Evolutionary conservation across 1,140 invertebrate genomes (phyloP).

Genomic region (Drosophila watanabei): DNA sequence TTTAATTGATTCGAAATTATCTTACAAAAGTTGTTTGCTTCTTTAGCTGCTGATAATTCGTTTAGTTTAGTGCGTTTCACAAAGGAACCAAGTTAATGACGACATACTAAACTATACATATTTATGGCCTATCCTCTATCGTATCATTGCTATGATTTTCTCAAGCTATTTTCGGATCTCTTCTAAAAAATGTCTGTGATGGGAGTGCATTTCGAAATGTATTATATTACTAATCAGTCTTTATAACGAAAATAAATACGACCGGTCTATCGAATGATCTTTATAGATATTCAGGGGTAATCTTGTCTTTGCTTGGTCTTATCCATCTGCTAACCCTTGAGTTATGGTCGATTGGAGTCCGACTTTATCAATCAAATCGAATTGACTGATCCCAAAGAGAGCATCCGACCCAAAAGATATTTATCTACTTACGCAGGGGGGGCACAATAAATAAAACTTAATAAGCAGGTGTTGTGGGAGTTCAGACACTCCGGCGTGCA

Average conservation of each 20-base stretch:
- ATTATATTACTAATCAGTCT: constrained; percentile 79
- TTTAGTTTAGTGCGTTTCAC: constrained; percentile 73
- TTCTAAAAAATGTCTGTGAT: constrained; percentile 12
- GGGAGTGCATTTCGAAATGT: constrained; percentile 41
- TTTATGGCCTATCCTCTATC: constrained; percentile 60
- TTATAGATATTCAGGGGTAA: constrained; percentile 20
- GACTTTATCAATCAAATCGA: neutral
- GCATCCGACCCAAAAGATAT: constrained; percentile 11
- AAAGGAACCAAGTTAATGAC: constrained; percentile 77
- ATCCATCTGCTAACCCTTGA: neutral
- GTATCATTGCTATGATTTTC: constrained; percentile 52
- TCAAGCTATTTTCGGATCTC: constrained; percentile 17
- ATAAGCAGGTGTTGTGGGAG: constrained; percentile 34
- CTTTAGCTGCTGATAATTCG: constrained; percentile 52
- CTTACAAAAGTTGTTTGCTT: constrained; percentile 69
- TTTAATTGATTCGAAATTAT: constrained; percentile 75
- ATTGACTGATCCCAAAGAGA: neutral
- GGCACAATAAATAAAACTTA: constrained; percentile 15
- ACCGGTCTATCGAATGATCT: constrained; percentile 25
- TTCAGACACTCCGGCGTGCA: constrained; percentile 24
- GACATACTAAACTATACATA: constrained; percentile 48
- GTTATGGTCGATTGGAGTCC: neutral
- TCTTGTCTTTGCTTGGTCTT: neutral
- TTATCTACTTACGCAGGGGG: constrained; percentile 27
- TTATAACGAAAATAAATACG: constrained; percentile 74